A percentile compares a stretch with the other conserved stretches of the same genome.
phyloP scores from a whole-genome alignment of 2,797 vertebrate species.

The Pseudochirops cupreus region DNA sequence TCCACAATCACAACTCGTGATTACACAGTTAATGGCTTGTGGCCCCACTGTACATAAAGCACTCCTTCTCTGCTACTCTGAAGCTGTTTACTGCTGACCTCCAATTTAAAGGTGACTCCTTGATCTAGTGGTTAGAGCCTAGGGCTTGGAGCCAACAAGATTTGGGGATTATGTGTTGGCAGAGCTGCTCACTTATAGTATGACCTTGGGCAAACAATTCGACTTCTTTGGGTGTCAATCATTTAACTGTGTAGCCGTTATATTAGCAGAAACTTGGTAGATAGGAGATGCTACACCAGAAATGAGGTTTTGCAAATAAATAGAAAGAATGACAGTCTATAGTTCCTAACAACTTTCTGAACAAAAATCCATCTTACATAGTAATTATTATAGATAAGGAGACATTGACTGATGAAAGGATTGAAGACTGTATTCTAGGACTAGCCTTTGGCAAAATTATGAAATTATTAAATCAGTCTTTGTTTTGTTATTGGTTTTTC shows the following conservation, averaged over 20 bases:
- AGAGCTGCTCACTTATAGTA: not conserved
- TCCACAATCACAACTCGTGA: not conserved
- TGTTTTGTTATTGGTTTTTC: not conserved
- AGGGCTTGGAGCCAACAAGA: constrained; percentile 19
- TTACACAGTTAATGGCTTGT: not conserved
- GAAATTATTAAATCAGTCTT: not conserved
- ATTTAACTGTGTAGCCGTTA: constrained; percentile 2
- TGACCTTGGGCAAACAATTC: constrained; percentile 20
- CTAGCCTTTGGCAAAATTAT: not conserved
- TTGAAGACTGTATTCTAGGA: not conserved
- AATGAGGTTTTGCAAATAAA: not conserved
- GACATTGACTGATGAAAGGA: not conserved
- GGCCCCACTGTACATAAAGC: not conserved
- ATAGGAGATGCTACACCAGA: constrained; percentile 48
- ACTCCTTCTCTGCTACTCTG: not conserved
- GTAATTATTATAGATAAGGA: not conserved
- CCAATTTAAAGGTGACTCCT: constrained; percentile 39
- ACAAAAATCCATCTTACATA: not conserved
- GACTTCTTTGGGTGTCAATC: constrained; percentile 47
- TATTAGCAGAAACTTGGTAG: constrained; percentile 16
- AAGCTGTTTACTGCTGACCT: not conserved
- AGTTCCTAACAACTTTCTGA: not conserved
- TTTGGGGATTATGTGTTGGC: not conserved
- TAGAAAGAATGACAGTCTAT: not conserved
- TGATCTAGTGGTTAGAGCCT: constrained; percentile 37